Base-by-base conservation (phyloP, 2,113 vertebrate genomes). In the Heteronetta atricapilla region DNA sequence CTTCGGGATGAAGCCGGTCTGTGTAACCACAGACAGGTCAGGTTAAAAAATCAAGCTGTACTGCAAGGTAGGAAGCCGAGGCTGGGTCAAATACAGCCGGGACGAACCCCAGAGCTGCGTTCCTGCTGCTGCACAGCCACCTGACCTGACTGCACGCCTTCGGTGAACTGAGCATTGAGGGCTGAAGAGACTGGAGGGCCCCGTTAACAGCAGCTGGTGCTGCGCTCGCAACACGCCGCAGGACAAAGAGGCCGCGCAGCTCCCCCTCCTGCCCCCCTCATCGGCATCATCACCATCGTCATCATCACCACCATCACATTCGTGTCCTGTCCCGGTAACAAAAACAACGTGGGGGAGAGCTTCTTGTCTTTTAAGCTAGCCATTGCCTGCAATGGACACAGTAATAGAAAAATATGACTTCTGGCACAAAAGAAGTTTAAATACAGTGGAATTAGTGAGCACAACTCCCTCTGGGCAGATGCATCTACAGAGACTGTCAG, bases 341-440 rank as follows among this genome's bases (percentile, higher is more conserved):
- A 92, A 92, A 92, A 84, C 68, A 92, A 93, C 0, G 0, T 38
- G 15, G n/a, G 38, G 73, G 38, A 92, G 93, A 92, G 79, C 18
- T 82, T 84, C 73, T 73, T 86, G 81, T 92, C 75, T 82, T 86
- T 77, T 91, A 88, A 92, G 59, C 90, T 82, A 92, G 95, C 97
- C 96, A 97, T 97, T 98, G 97, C 96, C 96, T 96, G 97, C 97
- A 98, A 98, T 42, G 97, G 98, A 97, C 95, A 96, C 73, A 91
- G 93, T 60, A 94, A 86, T 94, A 97, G 92, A 95, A 96, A 97
- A 96, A 95, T 92, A 88, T 9, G 38, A 97, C 63, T 84, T 95
- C 95, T 97, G 95, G 80, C 89, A 94, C 60, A 66, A 76, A 92
- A 59, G n/a, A 72, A 80, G 68, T 92, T 88, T 94, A 73, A 95